Percentiles rank a stretch among this genome's conserved stretches.
Conservation (phyloP, 1,140 invertebrate genomes). For the Dendrolimus kikuchii region DNA sequence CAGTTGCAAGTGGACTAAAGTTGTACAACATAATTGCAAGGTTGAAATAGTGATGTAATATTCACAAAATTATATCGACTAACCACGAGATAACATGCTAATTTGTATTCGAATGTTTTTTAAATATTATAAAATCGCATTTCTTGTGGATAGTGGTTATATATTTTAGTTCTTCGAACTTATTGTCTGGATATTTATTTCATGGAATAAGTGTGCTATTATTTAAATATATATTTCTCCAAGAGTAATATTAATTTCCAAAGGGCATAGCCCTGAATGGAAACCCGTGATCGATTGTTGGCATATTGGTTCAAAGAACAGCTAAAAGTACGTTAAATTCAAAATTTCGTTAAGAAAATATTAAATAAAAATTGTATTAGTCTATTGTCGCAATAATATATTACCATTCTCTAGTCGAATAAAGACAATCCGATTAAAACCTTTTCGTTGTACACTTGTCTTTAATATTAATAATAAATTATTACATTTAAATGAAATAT, state of each 20-base stretch:
- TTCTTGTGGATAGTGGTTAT: too few relatives aligned
- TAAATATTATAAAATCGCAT: too few relatives aligned
- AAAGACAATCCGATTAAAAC: conserved; percentile 42
- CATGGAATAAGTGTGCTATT: too few relatives aligned
- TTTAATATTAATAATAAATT: conserved; percentile 27
- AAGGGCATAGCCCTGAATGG: conserved; percentile 32
- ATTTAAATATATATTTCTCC: too few relatives aligned
- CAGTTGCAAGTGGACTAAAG: too few relatives aligned
- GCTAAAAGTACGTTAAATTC: conserved; percentile 19
- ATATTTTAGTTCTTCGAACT: too few relatives aligned
- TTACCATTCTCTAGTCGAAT: conserved; percentile 64
- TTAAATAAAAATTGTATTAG: conserved; percentile 26
- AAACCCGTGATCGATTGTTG: conserved; percentile 15
- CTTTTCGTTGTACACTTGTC: conserved; percentile 28
- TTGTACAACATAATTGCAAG: too few relatives aligned
- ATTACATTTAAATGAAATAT: conserved; percentile 31
- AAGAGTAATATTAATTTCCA: neutral
- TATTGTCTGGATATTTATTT: too few relatives aligned
- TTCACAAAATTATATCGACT: too few relatives aligned
- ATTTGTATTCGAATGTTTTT: too few relatives aligned
- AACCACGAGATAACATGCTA: too few relatives aligned
- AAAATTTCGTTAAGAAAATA: conserved; percentile 23
- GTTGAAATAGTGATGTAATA: too few relatives aligned
- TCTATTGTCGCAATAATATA: conserved; percentile 31
- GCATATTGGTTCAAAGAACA: conserved; percentile 52